phyloP scores from a whole-genome alignment of 2,113 vertebrate species.

The Chloroceryle aenea region DNA sequence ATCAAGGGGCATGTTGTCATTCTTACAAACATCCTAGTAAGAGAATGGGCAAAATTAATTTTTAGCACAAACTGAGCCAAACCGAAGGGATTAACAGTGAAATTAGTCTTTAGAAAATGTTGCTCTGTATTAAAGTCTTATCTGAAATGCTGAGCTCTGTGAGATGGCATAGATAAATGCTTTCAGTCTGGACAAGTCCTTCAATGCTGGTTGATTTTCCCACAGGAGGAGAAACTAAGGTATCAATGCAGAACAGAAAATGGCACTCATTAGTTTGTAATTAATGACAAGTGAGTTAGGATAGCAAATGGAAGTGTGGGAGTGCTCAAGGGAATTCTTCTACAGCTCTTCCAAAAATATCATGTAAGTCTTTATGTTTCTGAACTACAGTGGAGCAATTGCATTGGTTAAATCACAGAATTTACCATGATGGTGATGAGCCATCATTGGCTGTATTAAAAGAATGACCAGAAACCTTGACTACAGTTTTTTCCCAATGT shows the following conservation, averaged over 20 bases:
- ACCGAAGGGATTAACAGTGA: neutral
- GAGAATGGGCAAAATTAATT: neutral
- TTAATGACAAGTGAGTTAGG: conserved; percentile 59
- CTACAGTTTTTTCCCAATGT: neutral
- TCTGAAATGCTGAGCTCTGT: neutral
- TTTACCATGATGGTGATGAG: neutral
- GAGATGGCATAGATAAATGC: conserved; percentile 26
- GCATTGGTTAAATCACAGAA: conserved; percentile 14
- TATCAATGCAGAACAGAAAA: conserved; percentile 49
- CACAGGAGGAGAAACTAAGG: conserved; percentile 44
- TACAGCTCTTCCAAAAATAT: conserved; percentile 35
- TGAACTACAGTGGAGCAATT: neutral
- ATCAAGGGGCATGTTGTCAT: neutral
- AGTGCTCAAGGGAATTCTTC: conserved; percentile 40
- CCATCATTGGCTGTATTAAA: neutral
- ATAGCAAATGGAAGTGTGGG: conserved; percentile 55
- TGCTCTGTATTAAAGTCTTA: conserved; percentile 19
- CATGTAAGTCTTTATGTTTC: neutral
- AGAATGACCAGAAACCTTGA: neutral
- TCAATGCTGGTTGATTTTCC: conserved; percentile 14
- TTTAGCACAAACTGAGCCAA: neutral
- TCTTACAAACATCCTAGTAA: neutral
- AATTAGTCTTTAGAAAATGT: conserved; percentile 21
- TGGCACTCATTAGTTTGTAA: conserved; percentile 56
- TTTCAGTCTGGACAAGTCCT: conserved; percentile 19